Conservation (phyloP, 2,888 invertebrate genomes). For the Strigamia transsilvanica region DNA sequence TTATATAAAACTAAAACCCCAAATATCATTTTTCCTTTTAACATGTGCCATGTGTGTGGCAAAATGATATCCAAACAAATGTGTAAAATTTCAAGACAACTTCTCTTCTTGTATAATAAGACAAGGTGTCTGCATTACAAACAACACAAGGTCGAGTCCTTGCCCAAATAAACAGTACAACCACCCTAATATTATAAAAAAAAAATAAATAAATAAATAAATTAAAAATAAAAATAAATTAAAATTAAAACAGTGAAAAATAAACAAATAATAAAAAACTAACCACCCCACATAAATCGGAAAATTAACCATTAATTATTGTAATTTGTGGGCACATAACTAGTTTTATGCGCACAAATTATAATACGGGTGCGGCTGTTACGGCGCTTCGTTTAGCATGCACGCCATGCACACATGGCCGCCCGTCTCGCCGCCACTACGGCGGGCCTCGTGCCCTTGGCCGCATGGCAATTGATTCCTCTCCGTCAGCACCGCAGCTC, state of each 20-base stretch:
- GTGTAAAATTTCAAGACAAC: slow-evolving; percentile 40
- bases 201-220: background rate
- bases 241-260: background rate
- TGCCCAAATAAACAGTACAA: slow-evolving; percentile 49
- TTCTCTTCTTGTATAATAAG: slow-evolving; percentile 48
- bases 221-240: background rate
- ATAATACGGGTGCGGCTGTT: slow-evolving; percentile 19
- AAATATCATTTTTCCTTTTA: slow-evolving; percentile 38
- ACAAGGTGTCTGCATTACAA: slow-evolving; percentile 40
- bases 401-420: slow-evolving; percentile 42
- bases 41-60: slow-evolving; percentile 34
- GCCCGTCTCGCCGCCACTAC: slow-evolving; percentile 44
- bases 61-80: slow-evolving; percentile 47
- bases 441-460: slow-evolving; percentile 48
- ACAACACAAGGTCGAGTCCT: slow-evolving; percentile 46
- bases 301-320: background rate
- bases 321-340: background rate
- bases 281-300: background rate
- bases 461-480: slow-evolving; percentile 48
- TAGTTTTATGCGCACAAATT: slow-evolving; percentile 33
- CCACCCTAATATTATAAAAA: background rate
- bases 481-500: slow-evolving; percentile 39
- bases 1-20: slow-evolving; percentile 10
- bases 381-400: slow-evolving; percentile 18
- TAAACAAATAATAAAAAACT: slow-evolving; percentile 2